Evolutionary conservation across 2,113 vertebrate genomes (phyloP).

Genomic region (Marmota monax): DNA sequence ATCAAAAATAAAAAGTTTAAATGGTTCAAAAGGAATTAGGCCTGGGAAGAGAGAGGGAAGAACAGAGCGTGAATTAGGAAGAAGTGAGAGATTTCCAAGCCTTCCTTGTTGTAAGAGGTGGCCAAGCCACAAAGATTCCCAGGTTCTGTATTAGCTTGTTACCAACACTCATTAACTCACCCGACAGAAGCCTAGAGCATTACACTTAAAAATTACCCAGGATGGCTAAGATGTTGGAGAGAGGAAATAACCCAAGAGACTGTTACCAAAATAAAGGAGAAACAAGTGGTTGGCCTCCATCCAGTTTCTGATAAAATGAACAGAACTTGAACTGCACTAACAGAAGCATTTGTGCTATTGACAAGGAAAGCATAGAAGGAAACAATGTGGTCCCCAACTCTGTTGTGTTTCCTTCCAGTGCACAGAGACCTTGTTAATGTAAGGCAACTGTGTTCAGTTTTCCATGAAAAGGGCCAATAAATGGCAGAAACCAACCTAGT

Average conservation of each 20-base stretch:
- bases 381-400: neutral
- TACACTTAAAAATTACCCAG: neutral
- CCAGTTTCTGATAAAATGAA: slow-evolving; percentile 32
- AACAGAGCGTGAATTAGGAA: neutral
- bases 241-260: neutral
- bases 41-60: neutral
- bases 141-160: neutral
- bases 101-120: neutral
- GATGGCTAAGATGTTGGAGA: neutral
- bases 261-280: neutral
- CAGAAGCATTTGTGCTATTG: neutral
- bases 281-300: neutral
- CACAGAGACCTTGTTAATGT: neutral
- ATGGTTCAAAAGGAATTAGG: neutral
- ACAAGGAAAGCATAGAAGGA: neutral
- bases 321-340: neutral
- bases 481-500: neutral
- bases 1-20: neutral
- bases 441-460: neutral
- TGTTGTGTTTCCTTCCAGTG: neutral
- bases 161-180: neutral
- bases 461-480: neutral
- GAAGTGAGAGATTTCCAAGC: neutral
- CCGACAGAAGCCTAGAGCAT: neutral
- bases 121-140: neutral